These are phyloP conservation scores for Pluvianellus socialis DNA, from an alignment of 2,113 vertebrate species.

Conservation along the genomic window DNA sequence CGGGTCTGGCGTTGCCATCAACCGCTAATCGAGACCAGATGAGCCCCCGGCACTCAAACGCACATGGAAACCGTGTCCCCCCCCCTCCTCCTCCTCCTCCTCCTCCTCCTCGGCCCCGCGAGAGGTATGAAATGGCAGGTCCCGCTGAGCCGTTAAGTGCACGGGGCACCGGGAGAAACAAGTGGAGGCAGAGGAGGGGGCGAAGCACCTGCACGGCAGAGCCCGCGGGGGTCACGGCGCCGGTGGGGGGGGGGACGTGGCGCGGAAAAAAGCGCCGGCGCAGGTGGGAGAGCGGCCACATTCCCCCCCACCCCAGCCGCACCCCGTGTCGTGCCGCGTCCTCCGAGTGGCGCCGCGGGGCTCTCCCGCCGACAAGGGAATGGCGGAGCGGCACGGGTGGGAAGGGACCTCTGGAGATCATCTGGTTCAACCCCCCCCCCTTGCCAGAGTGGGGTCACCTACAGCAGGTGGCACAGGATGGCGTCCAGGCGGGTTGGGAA, in stretches of 20 bases:
- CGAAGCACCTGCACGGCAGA: constrained; percentile 83
- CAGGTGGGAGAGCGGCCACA: constrained; percentile 65
- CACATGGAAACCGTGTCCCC: constrained; percentile 56
- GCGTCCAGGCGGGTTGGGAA: background rate
- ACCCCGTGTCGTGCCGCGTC: background rate
- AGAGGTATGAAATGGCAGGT: constrained; percentile 77
- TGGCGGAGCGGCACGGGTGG: background rate
- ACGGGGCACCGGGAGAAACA: constrained; percentile 86
- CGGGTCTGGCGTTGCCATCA: constrained; percentile 84
- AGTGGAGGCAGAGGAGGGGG: constrained; percentile 72
- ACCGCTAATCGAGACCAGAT: constrained; percentile 91
- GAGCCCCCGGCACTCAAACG: constrained; percentile 72
- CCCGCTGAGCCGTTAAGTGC: constrained; percentile 85
- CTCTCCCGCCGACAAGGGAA: background rate
- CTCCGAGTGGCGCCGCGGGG: background rate
- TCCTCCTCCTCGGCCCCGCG: constrained; percentile 56
- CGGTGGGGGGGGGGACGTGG: background rate
- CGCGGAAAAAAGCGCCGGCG: background rate
- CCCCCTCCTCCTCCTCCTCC: constrained; percentile 28
- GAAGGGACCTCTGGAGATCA: background rate
- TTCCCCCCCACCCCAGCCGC: background rate
- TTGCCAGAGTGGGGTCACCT: background rate
- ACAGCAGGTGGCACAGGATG: background rate
- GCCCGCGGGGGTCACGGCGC: background rate
- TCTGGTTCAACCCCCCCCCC: background rate